Percentiles rank a stretch among this genome's conserved stretches.
phyloP scores from a whole-genome alignment of 2,888 invertebrate genomes.

The Drosophila anomalata region DNA sequence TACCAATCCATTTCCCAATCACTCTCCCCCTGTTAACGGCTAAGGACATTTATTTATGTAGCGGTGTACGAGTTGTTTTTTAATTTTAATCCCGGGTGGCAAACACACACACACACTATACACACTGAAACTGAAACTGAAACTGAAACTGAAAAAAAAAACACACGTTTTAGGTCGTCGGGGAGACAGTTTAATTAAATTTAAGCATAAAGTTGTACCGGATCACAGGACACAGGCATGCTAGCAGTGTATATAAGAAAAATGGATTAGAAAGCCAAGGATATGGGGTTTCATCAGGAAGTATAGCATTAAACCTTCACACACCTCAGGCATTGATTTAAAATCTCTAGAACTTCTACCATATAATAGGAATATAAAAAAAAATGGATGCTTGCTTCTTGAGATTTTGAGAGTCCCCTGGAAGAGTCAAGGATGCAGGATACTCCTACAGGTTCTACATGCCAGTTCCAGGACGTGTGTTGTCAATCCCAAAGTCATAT shows the following conservation, averaged over 20 bases:
- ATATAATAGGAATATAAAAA: background rate
- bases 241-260: conserved; percentile 38
- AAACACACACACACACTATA: conserved; percentile 12
- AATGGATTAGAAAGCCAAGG: conserved; percentile 16
- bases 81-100: conserved; percentile 64
- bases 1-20: conserved; percentile 8
- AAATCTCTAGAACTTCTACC: background rate
- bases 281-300: background rate
- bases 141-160: background rate
- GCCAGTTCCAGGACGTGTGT: conserved; percentile 24
- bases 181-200: conserved; percentile 51
- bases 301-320: conserved; percentile 2
- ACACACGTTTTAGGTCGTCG: conserved; percentile 25
- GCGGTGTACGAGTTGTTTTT: conserved; percentile 73
- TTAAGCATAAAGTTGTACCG: conserved; percentile 67
- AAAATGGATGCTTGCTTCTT: background rate
- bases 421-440: background rate
- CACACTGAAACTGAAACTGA: conserved; percentile 9
- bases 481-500: conserved; percentile 28
- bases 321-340: conserved; percentile 6
- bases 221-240: conserved; percentile 24
- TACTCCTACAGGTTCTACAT: background rate
- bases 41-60: conserved; percentile 74
- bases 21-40: conserved; percentile 44
- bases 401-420: too few relatives aligned